Evolutionary conservation across 1,140 invertebrate species (phyloP).

Genomic region (Ostrea denselamellosa): DNA sequence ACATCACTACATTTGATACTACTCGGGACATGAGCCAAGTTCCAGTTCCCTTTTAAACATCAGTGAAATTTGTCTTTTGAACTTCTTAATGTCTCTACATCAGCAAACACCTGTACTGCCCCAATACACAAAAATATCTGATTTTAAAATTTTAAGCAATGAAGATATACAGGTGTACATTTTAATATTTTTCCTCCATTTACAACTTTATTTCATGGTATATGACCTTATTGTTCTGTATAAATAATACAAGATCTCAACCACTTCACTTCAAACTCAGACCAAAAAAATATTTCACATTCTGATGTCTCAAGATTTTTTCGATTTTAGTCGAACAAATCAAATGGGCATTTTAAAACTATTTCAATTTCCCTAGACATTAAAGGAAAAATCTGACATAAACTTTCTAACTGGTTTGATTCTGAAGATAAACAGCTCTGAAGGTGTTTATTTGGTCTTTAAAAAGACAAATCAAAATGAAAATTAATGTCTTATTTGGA

Average conservation of each 20-base stretch:
- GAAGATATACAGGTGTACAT: background rate
- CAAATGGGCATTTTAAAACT: constrained; percentile 38
- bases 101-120: background rate
- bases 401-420: constrained; percentile 5
- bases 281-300: constrained; percentile 1
- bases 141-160: constrained; percentile 1
- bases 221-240: constrained; percentile 25
- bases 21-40: background rate
- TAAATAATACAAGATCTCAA: background rate
- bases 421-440: background rate
- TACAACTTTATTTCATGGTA: background rate
- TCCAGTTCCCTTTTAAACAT: background rate
- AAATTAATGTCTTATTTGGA: constrained; percentile 33
- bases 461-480: constrained; percentile 37
- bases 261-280: background rate
- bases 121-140: constrained; percentile 36
- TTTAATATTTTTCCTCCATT: background rate
- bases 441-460: constrained; percentile 29
- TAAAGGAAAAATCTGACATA: constrained; percentile 25
- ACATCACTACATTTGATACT: background rate
- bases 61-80: background rate
- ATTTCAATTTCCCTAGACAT: background rate
- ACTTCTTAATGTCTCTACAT: background rate
- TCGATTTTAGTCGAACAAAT: constrained; percentile 26
- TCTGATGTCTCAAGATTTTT: constrained; percentile 15